Percentiles rank a stretch among this genome's conserved stretches.
phyloP scores from a whole-genome alignment of 2,113 vertebrate species.

The Heterocephalus glaber region DNA sequence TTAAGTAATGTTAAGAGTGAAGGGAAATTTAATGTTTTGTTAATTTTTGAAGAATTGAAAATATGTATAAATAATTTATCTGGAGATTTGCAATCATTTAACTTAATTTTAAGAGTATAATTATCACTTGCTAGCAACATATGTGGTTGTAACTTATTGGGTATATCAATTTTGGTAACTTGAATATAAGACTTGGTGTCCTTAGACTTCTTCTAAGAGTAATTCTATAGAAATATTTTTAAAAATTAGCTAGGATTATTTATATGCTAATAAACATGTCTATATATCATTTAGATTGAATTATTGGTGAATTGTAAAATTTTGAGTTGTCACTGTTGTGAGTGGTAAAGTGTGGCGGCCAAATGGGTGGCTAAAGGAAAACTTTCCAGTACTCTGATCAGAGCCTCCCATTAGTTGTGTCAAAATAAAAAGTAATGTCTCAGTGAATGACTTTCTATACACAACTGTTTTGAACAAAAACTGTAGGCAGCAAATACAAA shows the following conservation, averaged over 20 bases:
- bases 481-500: background rate
- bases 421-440: background rate
- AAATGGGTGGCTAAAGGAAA: background rate
- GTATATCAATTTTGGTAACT: background rate
- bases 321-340: background rate
- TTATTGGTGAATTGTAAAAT: constrained; percentile 30
- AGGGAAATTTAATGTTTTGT: constrained; percentile 19
- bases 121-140: background rate
- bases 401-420: background rate
- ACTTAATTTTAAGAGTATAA: background rate
- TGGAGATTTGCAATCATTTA: background rate
- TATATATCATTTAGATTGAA: background rate
- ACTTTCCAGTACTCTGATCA: background rate
- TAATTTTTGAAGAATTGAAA: constrained; percentile 38
- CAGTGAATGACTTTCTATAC: background rate
- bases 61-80: constrained; percentile 42
- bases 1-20: constrained; percentile 12
- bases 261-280: background rate
- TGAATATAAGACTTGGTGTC: constrained; percentile 8
- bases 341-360: background rate
- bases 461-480: constrained; percentile 16
- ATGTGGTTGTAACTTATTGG: background rate
- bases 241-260: background rate
- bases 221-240: constrained; percentile 27
- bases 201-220: constrained; percentile 10